phyloP scores from a whole-genome alignment of 1,140 invertebrate genomes.

The Asobara japonica region DNA sequence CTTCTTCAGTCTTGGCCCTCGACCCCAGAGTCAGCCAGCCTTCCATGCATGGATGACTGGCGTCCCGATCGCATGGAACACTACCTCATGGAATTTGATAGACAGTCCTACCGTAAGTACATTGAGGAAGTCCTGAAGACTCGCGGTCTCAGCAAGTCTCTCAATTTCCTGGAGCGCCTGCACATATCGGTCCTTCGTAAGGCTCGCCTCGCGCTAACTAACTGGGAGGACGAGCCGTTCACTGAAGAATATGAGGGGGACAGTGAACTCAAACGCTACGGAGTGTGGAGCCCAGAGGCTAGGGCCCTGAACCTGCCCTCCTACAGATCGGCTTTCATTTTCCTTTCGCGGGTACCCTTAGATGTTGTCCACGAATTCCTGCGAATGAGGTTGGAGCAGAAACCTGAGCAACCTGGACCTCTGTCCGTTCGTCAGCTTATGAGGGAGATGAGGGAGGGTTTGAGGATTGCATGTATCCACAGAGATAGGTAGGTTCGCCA shows the following conservation, averaged over 20 bases:
- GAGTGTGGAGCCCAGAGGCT: constrained; percentile 82
- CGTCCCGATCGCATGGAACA: constrained; percentile 48
- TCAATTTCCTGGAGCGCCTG: constrained; percentile 78
- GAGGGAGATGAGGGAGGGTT: constrained; percentile 86
- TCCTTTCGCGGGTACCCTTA: constrained; percentile 82
- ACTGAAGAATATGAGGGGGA: constrained; percentile 63
- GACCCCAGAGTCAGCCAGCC: constrained; percentile 45
- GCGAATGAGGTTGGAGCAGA: constrained; percentile 82
- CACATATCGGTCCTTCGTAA: constrained; percentile 75
- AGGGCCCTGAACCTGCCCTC: constrained; percentile 81
- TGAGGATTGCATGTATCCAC: constrained; percentile 81
- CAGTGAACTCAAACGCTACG: constrained; percentile 72
- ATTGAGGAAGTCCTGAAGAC: constrained; percentile 89
- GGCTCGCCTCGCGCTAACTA: constrained; percentile 75
- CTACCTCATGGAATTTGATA: constrained; percentile 57
- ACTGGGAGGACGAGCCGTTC: constrained; percentile 53
- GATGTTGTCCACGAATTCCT: constrained; percentile 91
- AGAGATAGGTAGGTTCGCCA: no score
- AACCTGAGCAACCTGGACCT: constrained; percentile 83
- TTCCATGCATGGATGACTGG: constrained; percentile 48
- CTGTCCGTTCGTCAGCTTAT: constrained; percentile 88
- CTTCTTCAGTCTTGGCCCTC: constrained; percentile 46
- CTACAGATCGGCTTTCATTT: constrained; percentile 85
- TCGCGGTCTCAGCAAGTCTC: constrained; percentile 81
- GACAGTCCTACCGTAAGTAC: constrained; percentile 75